Evolutionary conservation across 2,113 vertebrate genomes (phyloP).

Genomic region (Pteropus alecto): DNA sequence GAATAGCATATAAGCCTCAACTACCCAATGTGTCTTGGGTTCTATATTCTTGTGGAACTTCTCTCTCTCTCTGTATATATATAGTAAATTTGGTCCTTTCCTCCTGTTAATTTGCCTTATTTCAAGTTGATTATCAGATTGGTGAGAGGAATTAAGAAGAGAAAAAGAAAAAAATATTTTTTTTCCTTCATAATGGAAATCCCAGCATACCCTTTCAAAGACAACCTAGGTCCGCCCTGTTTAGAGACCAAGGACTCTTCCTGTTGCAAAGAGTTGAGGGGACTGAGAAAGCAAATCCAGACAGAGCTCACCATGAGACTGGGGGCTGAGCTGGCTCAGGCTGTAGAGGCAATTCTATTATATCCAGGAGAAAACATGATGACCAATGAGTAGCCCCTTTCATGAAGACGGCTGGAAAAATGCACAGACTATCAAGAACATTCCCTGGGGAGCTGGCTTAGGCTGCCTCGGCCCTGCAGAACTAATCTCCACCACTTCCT

Average conservation of each 20-base stretch:
- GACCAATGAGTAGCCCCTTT: neutral
- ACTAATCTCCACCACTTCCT: neutral
- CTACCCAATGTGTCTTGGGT: neutral
- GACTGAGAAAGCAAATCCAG: neutral
- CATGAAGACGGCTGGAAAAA: neutral
- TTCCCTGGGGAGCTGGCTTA: neutral
- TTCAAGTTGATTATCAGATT: neutral
- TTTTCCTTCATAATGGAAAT: neutral
- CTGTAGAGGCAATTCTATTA: neutral
- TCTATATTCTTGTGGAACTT: neutral
- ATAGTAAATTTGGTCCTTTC: neutral
- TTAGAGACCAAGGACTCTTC: constrained; percentile 40
- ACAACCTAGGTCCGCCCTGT: constrained; percentile 27
- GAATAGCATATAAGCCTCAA: too few relatives aligned
- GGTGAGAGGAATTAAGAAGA: too few relatives aligned
- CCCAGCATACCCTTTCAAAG: constrained; percentile 59
- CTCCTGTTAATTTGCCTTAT: neutral
- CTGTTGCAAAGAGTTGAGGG: neutral
- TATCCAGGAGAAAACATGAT: accelerated
- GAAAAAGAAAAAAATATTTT: neutral
- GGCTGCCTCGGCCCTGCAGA: neutral
- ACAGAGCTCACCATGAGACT: accelerated
- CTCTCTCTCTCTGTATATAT: too few relatives aligned
- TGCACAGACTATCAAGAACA: accelerated
- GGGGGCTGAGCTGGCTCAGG: neutral